Conservation (phyloP, 2,888 invertebrate species). For the Tortrix viridana region DNA sequence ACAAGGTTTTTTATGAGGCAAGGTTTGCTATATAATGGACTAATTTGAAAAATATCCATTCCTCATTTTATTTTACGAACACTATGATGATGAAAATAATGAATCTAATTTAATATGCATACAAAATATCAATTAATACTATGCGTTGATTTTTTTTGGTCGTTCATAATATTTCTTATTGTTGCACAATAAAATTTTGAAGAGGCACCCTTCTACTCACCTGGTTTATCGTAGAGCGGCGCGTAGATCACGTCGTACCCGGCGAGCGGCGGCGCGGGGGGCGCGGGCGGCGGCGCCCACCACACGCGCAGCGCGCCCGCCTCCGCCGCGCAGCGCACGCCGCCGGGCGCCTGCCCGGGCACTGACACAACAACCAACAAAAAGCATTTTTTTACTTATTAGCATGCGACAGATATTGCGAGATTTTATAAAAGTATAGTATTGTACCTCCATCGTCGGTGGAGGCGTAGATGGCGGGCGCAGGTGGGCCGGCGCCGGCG, state of each 20-base stretch:
- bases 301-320: conserved; percentile 90
- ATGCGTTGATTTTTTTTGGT: too few relatives aligned
- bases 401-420: too few relatives aligned
- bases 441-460: conserved; percentile 89
- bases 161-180: too few relatives aligned
- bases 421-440: background rate
- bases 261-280: conserved; percentile 37
- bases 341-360: conserved; percentile 88
- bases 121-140: too few relatives aligned
- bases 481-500: conserved; percentile 91
- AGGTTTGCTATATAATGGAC: too few relatives aligned
- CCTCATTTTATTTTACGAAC: too few relatives aligned
- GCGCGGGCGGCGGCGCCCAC: conserved; percentile 83
- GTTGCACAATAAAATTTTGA: too few relatives aligned
- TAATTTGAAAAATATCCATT: too few relatives aligned
- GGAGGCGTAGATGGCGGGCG: conserved; percentile 87
- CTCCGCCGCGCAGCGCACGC: conserved; percentile 87
- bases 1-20: too few relatives aligned
- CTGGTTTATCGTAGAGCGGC: conserved; percentile 61
- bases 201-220: conserved; percentile 43
- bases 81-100: too few relatives aligned
- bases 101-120: too few relatives aligned
- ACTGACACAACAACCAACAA: conserved; percentile 79
- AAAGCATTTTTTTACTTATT: too few relatives aligned
- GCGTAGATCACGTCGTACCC: conserved; percentile 93